Percentiles rank a stretch among this genome's conserved stretches.
These are phyloP conservation scores for Epinephelus fuscoguttatus DNA, from an alignment of 2,113 vertebrate genomes.

Conservation along the genomic window DNA sequence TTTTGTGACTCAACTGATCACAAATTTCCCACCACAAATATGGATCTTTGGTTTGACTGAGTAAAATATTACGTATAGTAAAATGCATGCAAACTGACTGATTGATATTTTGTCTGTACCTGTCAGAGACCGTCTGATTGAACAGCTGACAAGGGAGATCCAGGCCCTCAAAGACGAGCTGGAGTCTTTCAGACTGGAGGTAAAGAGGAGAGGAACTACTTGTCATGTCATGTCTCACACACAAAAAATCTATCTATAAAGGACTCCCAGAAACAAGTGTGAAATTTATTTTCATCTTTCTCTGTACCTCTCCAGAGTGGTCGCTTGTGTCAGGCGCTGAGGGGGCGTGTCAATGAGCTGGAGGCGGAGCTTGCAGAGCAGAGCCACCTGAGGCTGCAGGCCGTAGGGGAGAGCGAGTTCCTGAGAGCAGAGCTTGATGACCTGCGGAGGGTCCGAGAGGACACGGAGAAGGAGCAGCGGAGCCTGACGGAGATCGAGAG, in stretches of 20 bases:
- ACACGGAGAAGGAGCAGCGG: conserved; percentile 95
- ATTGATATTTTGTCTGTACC: conserved; percentile 10
- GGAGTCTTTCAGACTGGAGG: conserved; percentile 91
- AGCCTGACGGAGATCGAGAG: conserved; percentile 95
- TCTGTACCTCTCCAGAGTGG: conserved; percentile 82
- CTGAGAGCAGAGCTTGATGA: conserved; percentile 93
- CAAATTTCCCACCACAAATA: not conserved
- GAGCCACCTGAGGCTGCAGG: conserved; percentile 93
- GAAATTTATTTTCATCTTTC: not conserved
- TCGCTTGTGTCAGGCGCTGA: conserved; percentile 88
- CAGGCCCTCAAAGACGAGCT: conserved; percentile 90
- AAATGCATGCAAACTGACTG: not conserved
- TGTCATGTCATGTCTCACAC: not conserved
- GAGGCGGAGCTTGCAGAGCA: conserved; percentile 97
- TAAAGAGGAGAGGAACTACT: conserved; percentile 54
- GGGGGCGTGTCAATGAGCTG: conserved; percentile 90
- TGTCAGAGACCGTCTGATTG: conserved; percentile 92
- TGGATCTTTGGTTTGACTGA: not conserved
- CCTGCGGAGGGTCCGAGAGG: conserved; percentile 90
- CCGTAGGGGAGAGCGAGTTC: conserved; percentile 92
- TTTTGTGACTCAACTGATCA: not conserved
- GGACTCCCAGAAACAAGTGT: not conserved
- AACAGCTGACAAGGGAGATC: conserved; percentile 91
- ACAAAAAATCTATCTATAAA: not conserved
- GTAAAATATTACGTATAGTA: not conserved